phyloP scores from a whole-genome alignment of 2,797 vertebrate genomes.

The Pristis pectinata region DNA sequence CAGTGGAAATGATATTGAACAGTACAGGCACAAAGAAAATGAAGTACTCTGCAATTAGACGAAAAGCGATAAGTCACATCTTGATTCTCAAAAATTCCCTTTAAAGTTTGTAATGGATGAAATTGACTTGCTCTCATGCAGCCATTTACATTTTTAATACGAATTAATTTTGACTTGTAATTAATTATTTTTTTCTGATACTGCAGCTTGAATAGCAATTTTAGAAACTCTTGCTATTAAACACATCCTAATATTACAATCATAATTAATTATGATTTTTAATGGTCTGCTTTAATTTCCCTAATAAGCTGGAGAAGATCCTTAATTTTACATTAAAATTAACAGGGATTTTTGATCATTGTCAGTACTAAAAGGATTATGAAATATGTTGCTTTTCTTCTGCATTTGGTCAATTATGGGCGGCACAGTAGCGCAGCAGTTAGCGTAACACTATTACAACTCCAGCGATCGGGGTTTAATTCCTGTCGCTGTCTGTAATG shows the following conservation, averaged over 20 bases:
- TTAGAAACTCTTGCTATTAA: background rate
- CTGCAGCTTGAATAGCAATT: background rate
- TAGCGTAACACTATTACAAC: too few relatives aligned
- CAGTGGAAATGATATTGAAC: background rate
- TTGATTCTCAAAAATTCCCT: conserved; percentile 6
- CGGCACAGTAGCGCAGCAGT: too few relatives aligned
- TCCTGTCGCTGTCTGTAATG: too few relatives aligned
- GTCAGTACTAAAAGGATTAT: background rate
- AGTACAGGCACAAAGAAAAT: background rate
- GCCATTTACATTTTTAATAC: background rate
- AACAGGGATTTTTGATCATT: background rate
- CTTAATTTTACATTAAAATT: background rate
- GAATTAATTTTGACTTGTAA: conserved; percentile 3
- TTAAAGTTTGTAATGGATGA: background rate
- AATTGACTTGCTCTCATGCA: background rate
- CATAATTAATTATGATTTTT: background rate
- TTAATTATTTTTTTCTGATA: conserved; percentile 10
- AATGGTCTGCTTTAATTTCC: background rate
- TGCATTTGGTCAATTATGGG: background rate
- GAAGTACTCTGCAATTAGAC: conserved; percentile 13
- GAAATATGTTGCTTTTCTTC: background rate
- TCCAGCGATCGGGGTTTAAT: too few relatives aligned
- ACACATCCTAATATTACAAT: background rate
- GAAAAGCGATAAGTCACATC: background rate
- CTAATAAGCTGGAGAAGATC: background rate